These are phyloP conservation scores for Scaptomyza tumidula DNA, from an alignment of 2,888 invertebrate genomes.

Conservation along the genomic window DNA sequence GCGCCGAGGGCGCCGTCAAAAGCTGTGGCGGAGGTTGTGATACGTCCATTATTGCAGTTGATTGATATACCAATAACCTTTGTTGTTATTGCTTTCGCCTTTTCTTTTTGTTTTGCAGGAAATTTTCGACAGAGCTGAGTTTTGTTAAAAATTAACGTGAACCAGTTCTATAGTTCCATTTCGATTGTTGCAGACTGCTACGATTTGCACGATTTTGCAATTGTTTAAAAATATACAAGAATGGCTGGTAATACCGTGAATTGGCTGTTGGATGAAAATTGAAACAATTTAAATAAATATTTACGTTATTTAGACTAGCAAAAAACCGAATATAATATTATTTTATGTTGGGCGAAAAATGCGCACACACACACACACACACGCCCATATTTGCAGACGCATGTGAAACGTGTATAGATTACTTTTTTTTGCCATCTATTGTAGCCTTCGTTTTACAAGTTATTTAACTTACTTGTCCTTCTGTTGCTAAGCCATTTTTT, in stretches of 20 bases:
- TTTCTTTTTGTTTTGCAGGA: constrained; percentile 15
- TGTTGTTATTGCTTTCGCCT: constrained; percentile 12
- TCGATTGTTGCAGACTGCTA: constrained; percentile 23
- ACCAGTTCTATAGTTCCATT: constrained; percentile 43
- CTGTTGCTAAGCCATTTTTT: constrained; percentile 28
- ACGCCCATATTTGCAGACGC: constrained; percentile 3
- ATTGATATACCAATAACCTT: constrained; percentile 1
- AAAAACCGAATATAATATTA: not conserved
- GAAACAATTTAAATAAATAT: not conserved
- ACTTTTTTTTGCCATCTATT: not conserved
- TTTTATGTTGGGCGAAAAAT: constrained; percentile 12
- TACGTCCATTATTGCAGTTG: constrained; percentile 69
- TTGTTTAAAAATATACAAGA: constrained; percentile 7
- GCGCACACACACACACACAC: constrained; percentile 9
- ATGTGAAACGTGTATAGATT: constrained; percentile 22
- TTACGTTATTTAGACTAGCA: not conserved
- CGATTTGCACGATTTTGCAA: constrained; percentile 11
- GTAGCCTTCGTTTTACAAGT: not conserved
- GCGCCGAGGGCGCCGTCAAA: constrained; percentile 79
- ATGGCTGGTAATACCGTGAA: not conserved
- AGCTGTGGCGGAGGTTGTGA: constrained; percentile 82
- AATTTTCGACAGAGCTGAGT: constrained; percentile 21
- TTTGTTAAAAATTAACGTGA: constrained; percentile 19
- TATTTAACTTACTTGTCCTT: constrained; percentile 20
- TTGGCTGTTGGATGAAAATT: not conserved